These are phyloP conservation scores for Macrosoma leucophasiata DNA, from an alignment of 2,888 invertebrate species.

Conservation along the genomic window DNA sequence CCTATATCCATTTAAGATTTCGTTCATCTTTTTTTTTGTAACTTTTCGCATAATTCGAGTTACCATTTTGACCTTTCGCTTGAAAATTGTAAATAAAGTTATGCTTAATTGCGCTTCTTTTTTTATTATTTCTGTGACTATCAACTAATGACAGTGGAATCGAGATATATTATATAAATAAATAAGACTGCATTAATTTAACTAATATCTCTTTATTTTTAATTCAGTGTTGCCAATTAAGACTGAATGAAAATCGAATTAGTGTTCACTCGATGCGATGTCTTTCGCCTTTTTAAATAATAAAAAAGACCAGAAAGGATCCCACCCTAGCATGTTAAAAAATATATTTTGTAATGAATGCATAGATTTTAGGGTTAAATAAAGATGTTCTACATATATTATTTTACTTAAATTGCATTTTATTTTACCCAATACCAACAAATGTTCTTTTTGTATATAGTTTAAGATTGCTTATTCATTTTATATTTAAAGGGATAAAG, in stretches of 20 bases:
- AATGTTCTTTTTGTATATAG: conserved; percentile 11
- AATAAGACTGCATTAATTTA: conserved; percentile 22
- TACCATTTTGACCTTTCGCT: conserved; percentile 61
- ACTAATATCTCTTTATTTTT: conserved; percentile 21
- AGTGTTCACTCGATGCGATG: conserved; percentile 22
- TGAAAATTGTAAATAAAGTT: conserved; percentile 56
- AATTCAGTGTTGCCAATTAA: conserved; percentile 58
- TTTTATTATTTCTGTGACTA: conserved; percentile 19
- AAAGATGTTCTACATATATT: conserved; percentile 54
- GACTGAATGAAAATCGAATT: conserved; percentile 44
- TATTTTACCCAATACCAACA: conserved; percentile 7
- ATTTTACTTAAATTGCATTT: conserved; percentile 28
- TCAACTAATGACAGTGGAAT: conserved; percentile 17
- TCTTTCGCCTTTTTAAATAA: conserved; percentile 26
- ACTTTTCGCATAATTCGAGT: conserved; percentile 63
- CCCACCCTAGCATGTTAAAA: conserved; percentile 56
- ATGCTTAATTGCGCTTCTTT: conserved; percentile 35
- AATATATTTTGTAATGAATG: conserved; percentile 42
- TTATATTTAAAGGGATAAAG: too few species aligned
- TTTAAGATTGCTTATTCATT: too few species aligned
- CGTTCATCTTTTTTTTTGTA: conserved; percentile 34
- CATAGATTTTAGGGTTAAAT: conserved; percentile 47
- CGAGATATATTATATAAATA: conserved; percentile 18
- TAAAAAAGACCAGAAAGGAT: conserved; percentile 43
- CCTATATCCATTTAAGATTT: conserved; percentile 26